These are phyloP conservation scores for Andinoacara biseriatus DNA, from an alignment of 2,113 vertebrate species.

Conservation along the genomic window DNA sequence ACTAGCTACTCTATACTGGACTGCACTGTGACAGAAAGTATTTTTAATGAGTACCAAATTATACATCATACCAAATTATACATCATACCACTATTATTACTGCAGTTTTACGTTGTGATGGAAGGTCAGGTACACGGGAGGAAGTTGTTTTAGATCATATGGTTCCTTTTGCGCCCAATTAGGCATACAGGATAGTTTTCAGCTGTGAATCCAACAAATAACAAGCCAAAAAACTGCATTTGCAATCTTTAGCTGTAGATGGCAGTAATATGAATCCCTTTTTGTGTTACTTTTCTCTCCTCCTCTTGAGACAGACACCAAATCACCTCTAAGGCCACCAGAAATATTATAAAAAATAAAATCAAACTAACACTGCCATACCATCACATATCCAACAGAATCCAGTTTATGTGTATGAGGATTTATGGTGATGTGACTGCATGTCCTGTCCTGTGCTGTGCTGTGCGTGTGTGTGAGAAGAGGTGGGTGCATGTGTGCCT, in stretches of 20 bases:
- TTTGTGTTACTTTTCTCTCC: background rate
- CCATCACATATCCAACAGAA: background rate
- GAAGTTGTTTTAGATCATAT: too few species aligned
- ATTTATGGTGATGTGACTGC: background rate
- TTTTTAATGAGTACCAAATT: too few species aligned
- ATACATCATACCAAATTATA: too few species aligned
- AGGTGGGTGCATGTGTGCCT: background rate
- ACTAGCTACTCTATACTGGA: too few species aligned
- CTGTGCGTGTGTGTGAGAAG: background rate
- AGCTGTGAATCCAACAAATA: background rate
- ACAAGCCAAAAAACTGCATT: background rate
- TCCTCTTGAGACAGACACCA: background rate
- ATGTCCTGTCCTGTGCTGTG: background rate
- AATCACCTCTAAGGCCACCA: background rate
- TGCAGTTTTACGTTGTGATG: background rate
- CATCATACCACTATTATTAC: background rate
- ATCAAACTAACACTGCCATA: background rate
- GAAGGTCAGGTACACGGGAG: too few species aligned
- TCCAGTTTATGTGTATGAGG: background rate
- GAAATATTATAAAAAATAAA: background rate
- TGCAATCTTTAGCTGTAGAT: slow-evolving; percentile 29
- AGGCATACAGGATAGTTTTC: background rate
- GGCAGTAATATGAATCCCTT: slow-evolving; percentile 10
- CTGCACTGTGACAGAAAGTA: too few species aligned
- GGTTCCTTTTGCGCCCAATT: too few species aligned